Evolutionary conservation across 2,113 vertebrate species (phyloP).

Genomic region (Apodemus speciosus): DNA sequence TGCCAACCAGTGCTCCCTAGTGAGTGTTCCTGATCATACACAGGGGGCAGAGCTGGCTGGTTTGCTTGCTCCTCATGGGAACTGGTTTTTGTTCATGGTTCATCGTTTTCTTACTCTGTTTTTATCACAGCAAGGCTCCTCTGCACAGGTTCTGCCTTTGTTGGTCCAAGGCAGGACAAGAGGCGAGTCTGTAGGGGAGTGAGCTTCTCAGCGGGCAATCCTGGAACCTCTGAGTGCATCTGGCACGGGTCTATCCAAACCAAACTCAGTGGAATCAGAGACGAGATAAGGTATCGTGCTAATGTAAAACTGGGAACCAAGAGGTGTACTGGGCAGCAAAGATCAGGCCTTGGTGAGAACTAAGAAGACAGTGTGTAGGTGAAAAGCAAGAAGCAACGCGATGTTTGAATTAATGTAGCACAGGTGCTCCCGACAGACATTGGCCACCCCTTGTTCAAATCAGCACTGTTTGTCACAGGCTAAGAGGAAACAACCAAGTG

Average conservation of each 20-base stretch:
- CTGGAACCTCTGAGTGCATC: background rate
- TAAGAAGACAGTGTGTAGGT: background rate
- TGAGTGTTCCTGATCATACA: accelerated
- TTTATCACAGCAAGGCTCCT: background rate
- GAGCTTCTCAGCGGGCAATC: background rate
- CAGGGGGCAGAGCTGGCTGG: background rate
- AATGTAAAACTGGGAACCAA: background rate
- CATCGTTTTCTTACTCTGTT: background rate
- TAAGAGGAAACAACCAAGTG: background rate
- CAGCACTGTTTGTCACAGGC: background rate
- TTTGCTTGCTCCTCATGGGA: background rate
- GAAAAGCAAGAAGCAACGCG: background rate
- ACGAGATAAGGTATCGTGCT: background rate
- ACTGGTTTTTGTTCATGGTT: background rate
- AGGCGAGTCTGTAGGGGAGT: background rate
- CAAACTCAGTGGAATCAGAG: background rate
- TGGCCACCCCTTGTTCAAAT: background rate
- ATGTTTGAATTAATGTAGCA: background rate
- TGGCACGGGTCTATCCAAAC: background rate
- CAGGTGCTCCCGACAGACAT: accelerated
- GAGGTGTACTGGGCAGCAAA: background rate
- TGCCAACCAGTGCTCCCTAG: background rate
- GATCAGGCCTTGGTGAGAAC: background rate
- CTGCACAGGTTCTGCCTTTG: background rate
- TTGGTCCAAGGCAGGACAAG: background rate